Evolutionary conservation across 2,888 invertebrate species (phyloP).

Genomic region (Lasius platythorax): DNA sequence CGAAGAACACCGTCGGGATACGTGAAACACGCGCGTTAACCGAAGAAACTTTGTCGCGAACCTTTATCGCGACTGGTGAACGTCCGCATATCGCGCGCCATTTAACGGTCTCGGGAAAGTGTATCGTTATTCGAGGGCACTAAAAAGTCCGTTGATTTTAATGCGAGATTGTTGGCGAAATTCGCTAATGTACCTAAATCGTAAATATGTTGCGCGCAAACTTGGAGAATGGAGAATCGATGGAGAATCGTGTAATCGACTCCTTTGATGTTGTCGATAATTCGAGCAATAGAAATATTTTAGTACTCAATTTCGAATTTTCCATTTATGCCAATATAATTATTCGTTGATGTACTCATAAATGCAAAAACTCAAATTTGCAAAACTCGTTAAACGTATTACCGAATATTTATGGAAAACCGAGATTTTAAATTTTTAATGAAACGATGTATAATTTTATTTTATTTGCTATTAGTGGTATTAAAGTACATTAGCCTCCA

Average conservation of each 20-base stretch:
- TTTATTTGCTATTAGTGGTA: not conserved
- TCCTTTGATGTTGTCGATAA: slow-evolving; percentile 5
- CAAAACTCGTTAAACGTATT: not conserved
- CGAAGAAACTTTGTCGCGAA: slow-evolving; percentile 12
- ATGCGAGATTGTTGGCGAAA: not conserved
- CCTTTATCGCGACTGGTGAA: slow-evolving; percentile 14
- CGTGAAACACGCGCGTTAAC: slow-evolving; percentile 54
- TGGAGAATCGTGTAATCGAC: slow-evolving; percentile 6
- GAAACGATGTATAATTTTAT: not conserved
- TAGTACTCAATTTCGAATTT: not conserved
- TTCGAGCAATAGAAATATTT: not conserved
- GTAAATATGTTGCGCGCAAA: slow-evolving; percentile 23
- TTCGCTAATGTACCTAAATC: not conserved
- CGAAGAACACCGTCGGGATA: slow-evolving; percentile 53
- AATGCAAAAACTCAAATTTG: not conserved
- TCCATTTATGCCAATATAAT: not conserved
- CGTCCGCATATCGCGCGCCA: not conserved
- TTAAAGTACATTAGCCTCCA: no score
- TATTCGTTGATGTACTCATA: not conserved
- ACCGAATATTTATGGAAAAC: not conserved
- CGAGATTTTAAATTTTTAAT: not conserved
- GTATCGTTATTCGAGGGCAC: slow-evolving; percentile 12
- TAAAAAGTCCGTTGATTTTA: slow-evolving; percentile 27
- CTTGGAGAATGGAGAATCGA: slow-evolving; percentile 32
- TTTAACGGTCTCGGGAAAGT: slow-evolving; percentile 29